Evolutionary conservation across 2,113 vertebrate species (phyloP).

Genomic region (Aegithalos caudatus): DNA sequence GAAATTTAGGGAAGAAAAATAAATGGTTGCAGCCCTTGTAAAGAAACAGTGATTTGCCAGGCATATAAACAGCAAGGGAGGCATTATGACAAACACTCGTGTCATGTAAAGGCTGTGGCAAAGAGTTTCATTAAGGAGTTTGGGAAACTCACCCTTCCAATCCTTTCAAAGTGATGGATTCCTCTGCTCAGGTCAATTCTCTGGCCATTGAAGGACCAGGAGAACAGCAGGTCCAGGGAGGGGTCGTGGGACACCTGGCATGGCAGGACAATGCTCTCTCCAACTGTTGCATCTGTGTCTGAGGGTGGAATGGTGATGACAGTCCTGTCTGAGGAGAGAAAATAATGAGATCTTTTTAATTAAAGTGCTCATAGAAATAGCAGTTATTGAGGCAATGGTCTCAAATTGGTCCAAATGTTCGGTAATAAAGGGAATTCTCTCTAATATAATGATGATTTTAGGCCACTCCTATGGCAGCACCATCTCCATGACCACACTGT

Average conservation of each 20-base stretch:
- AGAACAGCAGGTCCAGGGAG: conserved; percentile 76
- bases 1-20: conserved; percentile 49
- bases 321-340: conserved; percentile 78
- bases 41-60: conserved; percentile 17
- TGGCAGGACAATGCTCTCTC: conserved; percentile 86
- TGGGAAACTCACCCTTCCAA: conserved; percentile 80
- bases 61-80: background rate
- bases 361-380: background rate
- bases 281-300: conserved; percentile 83
- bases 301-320: conserved; percentile 77
- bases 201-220: conserved; percentile 85
- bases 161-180: conserved; percentile 83
- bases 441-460: background rate
- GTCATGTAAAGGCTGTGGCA: background rate
- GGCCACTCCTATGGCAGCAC: background rate
- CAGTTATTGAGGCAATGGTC: background rate
- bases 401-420: background rate
- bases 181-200: conserved; percentile 79
- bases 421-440: background rate
- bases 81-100: background rate
- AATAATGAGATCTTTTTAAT: background rate
- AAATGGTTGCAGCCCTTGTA: conserved; percentile 23
- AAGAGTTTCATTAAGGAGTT: background rate
- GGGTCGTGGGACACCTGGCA: conserved; percentile 86
- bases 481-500: rapidly evolving